These are phyloP conservation scores for Junonia oenone DNA, from an alignment of 2,888 invertebrate genomes.

Conservation along the genomic window DNA sequence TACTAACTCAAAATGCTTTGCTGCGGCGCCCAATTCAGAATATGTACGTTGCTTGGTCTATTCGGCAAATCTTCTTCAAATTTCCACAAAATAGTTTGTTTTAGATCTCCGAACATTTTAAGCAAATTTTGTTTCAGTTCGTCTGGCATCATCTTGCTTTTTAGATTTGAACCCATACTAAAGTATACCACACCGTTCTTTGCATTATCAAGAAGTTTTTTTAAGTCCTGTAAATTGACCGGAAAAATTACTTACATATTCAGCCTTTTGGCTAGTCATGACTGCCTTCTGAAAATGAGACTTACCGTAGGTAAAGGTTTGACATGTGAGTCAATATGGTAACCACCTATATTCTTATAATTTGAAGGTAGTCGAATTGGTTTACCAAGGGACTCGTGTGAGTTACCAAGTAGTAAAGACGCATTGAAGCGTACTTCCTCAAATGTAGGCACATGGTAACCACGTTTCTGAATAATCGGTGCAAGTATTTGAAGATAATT, in stretches of 20 bases:
- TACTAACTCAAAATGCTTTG: conserved; percentile 40
- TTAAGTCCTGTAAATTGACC: conserved; percentile 40
- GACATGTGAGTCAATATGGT: conserved; percentile 34
- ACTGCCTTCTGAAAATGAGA: too few species aligned
- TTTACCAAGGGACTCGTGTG: conserved; percentile 47
- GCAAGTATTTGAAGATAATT: conserved; percentile 18
- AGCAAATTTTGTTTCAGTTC: conserved; percentile 42
- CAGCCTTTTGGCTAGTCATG: too few species aligned
- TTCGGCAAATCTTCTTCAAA: conserved; percentile 50
- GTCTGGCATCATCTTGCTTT: conserved; percentile 49
- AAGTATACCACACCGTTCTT: conserved; percentile 63
- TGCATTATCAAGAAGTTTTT: conserved; percentile 51
- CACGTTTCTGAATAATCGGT: conserved; percentile 17
- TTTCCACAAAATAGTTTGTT: conserved; percentile 70
- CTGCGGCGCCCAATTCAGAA: conserved; percentile 63
- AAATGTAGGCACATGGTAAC: conserved; percentile 18
- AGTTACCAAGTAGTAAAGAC: conserved; percentile 39
- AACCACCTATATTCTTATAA: conserved; percentile 35
- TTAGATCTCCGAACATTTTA: conserved; percentile 49
- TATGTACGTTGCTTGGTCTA: conserved; percentile 56
- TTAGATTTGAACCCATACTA: conserved; percentile 61
- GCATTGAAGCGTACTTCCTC: conserved; percentile 26
- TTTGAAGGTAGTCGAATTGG: conserved; percentile 43
- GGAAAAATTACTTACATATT: not conserved
- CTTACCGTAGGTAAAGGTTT: conserved; percentile 38